Base-by-base conservation (phyloP, 2,888 invertebrate species). In the Sminthurinus aureus region DNA sequence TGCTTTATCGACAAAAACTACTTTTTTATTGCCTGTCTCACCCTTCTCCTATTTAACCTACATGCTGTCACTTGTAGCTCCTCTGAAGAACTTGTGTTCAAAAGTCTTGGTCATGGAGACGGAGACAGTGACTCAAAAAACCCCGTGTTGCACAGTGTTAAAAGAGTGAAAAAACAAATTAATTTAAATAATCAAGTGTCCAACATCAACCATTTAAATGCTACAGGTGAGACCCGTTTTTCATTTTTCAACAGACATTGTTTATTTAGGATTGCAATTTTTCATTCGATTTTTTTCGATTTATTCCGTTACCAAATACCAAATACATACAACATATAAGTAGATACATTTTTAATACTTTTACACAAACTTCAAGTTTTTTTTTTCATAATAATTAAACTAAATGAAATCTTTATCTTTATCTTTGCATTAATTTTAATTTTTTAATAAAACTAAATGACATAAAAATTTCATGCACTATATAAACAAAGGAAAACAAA, bases 11-110 rank as follows among this genome's bases (percentile, higher is more conserved):
- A 80, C 71, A 80, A 80, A 79, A 69, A 79, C 38, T 80, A 71
- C 80, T 80, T 71, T 80, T 80, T 80, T 58, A 80, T 71, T 80
- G 38, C 67, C 58, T 80, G 71, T 73, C 71, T 73, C 52, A 2
- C 71, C n/a, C 50, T 80, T 38, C 51, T 69, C 71, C 71, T 80
- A 38, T 38, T 38, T 38, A 38, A 38, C 6, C 38, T 38, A 38
- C 38, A 38, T 52, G 11, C 24, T 3, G 71, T 80, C 80, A 71
- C 51, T 80, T 80, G 71, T 52, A 52, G 52, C 71, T 24, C 24
- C 51, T 52, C 80, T 22, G 50, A 80, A 24, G 80, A 69, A 18
- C 38, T 38, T 6, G 38, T 38, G 38, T 38, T 38, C 38, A 38
- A 38, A 38, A 38, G 38, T 38, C 38, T 38, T 38, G 38, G 38